phyloP scores from a whole-genome alignment of 2,113 vertebrate species.

The Neodon shergylaensis region DNA sequence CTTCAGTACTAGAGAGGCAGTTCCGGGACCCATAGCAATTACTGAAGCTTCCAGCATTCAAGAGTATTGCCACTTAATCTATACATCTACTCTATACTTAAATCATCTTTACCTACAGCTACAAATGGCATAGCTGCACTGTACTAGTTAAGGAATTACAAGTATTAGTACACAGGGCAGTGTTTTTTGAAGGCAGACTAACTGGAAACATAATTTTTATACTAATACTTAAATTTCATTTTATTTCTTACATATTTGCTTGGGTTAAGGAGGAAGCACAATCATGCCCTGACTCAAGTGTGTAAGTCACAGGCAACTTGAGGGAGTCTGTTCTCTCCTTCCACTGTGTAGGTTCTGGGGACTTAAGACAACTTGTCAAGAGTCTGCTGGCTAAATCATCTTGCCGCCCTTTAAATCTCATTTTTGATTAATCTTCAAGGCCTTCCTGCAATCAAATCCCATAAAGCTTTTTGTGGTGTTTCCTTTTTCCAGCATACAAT shows the following conservation, averaged over 20 bases:
- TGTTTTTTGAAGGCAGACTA: background rate
- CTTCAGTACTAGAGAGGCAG: too few relatives aligned
- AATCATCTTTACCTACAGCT: background rate
- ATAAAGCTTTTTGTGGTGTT: background rate
- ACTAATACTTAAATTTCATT: background rate
- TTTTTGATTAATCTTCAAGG: background rate
- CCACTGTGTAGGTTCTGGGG: background rate
- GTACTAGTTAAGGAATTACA: background rate
- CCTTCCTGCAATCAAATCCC: background rate
- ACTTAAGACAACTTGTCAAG: background rate
- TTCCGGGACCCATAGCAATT: background rate
- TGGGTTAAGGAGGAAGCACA: background rate
- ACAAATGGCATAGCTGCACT: background rate
- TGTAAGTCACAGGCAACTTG: background rate
- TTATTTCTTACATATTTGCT: background rate
- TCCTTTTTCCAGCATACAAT: conserved; percentile 75
- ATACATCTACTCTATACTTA: background rate
- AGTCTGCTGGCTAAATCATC: background rate
- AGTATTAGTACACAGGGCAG: background rate
- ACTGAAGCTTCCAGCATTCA: background rate
- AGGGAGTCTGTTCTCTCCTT: background rate
- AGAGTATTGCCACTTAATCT: background rate
- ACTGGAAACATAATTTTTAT: background rate
- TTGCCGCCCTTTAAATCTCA: background rate
- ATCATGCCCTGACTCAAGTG: background rate